These are phyloP conservation scores for Agapetus fuscipes DNA, from an alignment of 2,888 invertebrate genomes.

Conservation along the genomic window DNA sequence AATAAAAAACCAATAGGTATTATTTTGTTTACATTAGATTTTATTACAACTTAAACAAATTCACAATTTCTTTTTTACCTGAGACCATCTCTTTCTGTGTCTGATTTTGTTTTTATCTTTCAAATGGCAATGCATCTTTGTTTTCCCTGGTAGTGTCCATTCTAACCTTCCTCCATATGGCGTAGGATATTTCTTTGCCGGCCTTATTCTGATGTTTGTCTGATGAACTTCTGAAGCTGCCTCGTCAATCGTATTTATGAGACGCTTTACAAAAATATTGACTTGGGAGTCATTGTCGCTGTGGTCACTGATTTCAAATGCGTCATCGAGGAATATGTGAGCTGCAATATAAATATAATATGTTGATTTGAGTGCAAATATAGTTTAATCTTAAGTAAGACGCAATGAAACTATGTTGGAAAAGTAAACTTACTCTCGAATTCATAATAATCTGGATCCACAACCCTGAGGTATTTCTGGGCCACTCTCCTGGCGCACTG, in stretches of 20 bases:
- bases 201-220: constrained; percentile 80
- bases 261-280: constrained; percentile 88
- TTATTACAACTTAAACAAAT: too few species aligned
- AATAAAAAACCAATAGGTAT: too few species aligned
- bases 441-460: constrained; percentile 96
- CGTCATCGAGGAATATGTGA: constrained; percentile 97
- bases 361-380: too few species aligned
- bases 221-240: constrained; percentile 95
- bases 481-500: constrained; percentile 92
- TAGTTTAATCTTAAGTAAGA: too few species aligned
- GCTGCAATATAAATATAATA: constrained; percentile 50
- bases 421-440: constrained; percentile 89
- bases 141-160: constrained; percentile 96
- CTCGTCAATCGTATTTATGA: constrained; percentile 84
- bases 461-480: constrained; percentile 86
- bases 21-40: too few species aligned
- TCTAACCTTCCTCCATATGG: constrained; percentile 95
- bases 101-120: constrained; percentile 97
- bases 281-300: constrained; percentile 89
- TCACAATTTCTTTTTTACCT: too few species aligned
- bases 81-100: constrained; percentile 98
- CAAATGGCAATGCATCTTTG: constrained; percentile 92
- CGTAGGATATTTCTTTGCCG: constrained; percentile 87
- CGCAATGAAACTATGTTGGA: too few species aligned
- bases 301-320: constrained; percentile 88